These are phyloP conservation scores for Papilio demoleus DNA, from an alignment of 2,888 invertebrate genomes.

Conservation along the genomic window DNA sequence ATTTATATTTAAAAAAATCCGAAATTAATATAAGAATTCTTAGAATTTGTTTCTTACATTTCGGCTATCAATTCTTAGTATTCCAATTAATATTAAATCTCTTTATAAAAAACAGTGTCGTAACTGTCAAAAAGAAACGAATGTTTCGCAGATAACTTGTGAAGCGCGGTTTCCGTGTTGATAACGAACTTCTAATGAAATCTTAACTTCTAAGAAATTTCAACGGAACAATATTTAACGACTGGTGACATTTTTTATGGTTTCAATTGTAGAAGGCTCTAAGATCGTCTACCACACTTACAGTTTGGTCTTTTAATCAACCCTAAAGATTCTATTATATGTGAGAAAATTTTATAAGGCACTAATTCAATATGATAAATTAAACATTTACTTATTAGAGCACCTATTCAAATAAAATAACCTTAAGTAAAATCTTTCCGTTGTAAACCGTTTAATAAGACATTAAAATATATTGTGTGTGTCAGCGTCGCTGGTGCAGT, in stretches of 20 bases:
- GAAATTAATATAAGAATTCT: neutral
- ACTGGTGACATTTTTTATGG: neutral
- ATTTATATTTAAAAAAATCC: neutral
- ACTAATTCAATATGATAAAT: no score
- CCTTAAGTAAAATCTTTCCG: no score
- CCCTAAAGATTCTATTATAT: no score
- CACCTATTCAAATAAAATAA: no score
- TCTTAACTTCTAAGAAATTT: conserved; percentile 20
- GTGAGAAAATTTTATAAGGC: no score
- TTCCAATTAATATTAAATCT: conserved; percentile 9
- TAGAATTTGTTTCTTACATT: neutral
- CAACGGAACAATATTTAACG: neutral
- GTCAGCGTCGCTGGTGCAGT: no score
- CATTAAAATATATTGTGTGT: no score
- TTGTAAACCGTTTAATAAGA: no score
- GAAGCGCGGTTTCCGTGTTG: conserved; percentile 23
- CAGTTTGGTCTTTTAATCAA: neutral
- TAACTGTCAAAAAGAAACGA: neutral
- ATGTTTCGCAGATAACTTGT: conserved; percentile 24
- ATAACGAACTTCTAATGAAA: conserved; percentile 30
- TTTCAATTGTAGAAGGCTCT: neutral
- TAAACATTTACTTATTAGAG: no score
- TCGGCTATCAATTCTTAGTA: neutral
- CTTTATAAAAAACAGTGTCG: conserved; percentile 1
- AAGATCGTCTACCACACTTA: neutral